phyloP scores from a whole-genome alignment of 2,888 invertebrate species.

The Morpho helenor region DNA sequence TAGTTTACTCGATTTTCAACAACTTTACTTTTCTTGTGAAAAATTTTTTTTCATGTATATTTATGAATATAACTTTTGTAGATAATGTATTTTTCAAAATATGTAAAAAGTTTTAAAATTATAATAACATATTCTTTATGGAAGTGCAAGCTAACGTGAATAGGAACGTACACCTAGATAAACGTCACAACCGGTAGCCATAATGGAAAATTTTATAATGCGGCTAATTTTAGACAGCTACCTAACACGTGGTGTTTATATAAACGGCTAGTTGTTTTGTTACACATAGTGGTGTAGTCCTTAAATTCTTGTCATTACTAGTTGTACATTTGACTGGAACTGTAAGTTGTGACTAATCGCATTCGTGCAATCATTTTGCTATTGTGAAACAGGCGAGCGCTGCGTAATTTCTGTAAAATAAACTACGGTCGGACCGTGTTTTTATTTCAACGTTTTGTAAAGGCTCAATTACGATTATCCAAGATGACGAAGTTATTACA shows the following conservation, averaged over 20 bases:
- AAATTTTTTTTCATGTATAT: no score
- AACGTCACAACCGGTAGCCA: slow-evolving; percentile 67
- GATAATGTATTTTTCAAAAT: no score
- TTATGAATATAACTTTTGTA: no score
- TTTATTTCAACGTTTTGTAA: slow-evolving; percentile 53
- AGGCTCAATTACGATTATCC: slow-evolving; percentile 71
- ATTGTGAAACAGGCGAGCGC: slow-evolving; percentile 43
- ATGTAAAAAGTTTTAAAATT: no score
- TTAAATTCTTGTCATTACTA: slow-evolving; percentile 27
- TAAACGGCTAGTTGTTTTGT: slow-evolving; percentile 1
- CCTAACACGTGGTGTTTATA: slow-evolving; percentile 7
- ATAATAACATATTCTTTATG: no score
- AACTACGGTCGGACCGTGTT: slow-evolving; percentile 62
- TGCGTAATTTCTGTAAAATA: slow-evolving; percentile 51
- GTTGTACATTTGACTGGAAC: slow-evolving; percentile 27
- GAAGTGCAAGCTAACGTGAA: neutral
- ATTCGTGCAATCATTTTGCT: slow-evolving; percentile 27
- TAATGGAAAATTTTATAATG: slow-evolving; percentile 49
- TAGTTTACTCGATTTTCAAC: no score
- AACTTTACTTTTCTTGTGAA: no score
- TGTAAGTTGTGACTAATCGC: slow-evolving; percentile 26
- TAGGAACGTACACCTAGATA: slow-evolving; percentile 23
- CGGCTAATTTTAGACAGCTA: slow-evolving; percentile 45
- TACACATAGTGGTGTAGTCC: slow-evolving; percentile 1
- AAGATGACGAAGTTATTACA: slow-evolving; percentile 77